Percentiles rank a stretch among this genome's conserved stretches.
phyloP scores from a whole-genome alignment of 2,113 vertebrate species.

The Megaptera novaeangliae region DNA sequence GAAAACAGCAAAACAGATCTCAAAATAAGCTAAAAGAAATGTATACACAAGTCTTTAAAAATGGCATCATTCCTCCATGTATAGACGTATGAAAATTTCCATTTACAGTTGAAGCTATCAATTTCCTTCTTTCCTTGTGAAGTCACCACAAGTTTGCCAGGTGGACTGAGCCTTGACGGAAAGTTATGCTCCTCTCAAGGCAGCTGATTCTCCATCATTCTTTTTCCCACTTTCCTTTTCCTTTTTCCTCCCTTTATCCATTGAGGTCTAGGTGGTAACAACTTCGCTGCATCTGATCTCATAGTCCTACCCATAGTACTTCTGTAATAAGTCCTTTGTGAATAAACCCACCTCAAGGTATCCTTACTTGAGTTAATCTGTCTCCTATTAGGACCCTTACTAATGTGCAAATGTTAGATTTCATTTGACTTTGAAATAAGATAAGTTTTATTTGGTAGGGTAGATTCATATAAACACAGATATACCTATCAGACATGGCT shows the following conservation, averaged over 20 bases:
- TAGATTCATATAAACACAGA: not conserved
- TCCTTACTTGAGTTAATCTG: not conserved
- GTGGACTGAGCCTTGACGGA: not conserved
- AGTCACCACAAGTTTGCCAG: not conserved
- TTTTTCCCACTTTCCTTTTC: not conserved
- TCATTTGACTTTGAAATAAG: constrained; percentile 16
- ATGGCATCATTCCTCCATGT: not conserved
- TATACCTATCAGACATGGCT: not conserved
- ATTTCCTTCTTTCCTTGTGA: not conserved
- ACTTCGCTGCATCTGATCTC: not conserved
- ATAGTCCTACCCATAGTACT: not conserved
- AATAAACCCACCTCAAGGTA: not conserved
- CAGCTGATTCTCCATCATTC: not conserved
- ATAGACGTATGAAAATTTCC: not conserved
- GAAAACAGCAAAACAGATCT: not conserved
- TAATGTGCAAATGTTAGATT: not conserved
- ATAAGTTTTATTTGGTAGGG: not conserved
- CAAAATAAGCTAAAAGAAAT: not conserved
- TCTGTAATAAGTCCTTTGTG: not conserved
- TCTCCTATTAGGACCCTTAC: not conserved
- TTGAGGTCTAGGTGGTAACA: not conserved
- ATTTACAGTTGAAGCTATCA: not conserved
- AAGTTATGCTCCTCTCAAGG: not conserved
- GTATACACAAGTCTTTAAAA: not conserved
- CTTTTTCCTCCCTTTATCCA: not conserved